Conservation (phyloP, 2,113 vertebrate species). For the Oxyura jamaicensis region DNA sequence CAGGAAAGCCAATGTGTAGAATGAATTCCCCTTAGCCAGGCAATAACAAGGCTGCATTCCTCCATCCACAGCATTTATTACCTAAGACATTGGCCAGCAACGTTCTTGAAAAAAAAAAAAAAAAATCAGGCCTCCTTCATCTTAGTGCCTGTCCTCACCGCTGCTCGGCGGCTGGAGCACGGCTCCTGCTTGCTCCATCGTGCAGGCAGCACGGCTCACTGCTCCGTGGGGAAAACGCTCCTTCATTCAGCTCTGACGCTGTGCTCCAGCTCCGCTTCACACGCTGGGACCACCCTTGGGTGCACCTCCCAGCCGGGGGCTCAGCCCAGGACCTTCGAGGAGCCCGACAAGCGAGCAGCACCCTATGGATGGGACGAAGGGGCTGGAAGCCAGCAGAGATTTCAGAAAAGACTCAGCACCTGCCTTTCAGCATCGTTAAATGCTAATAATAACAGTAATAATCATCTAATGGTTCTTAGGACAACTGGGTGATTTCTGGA, state of each 20-base stretch:
- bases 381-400: neutral
- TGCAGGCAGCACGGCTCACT: neutral
- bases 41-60: slow-evolving; percentile 11
- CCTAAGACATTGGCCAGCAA: neutral
- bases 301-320: fast-evolving
- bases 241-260: fast-evolving
- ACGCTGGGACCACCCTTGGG: fast-evolving
- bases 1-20: neutral
- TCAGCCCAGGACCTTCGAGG: neutral
- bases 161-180: fast-evolving
- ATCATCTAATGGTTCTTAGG: neutral
- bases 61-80: slow-evolving; percentile 1
- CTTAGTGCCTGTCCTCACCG: neutral
- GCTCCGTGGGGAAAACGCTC: neutral
- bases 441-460: neutral
- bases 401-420: neutral
- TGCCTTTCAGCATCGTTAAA: fast-evolving
- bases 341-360: fast-evolving
- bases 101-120: neutral
- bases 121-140: neutral
- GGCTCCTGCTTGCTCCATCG: neutral
- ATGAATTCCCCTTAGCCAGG: neutral
- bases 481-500: neutral
- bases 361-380: fast-evolving
- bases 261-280: neutral